Conservation (phyloP, 2,888 invertebrate genomes). For the Napeogenes inachia region DNA sequence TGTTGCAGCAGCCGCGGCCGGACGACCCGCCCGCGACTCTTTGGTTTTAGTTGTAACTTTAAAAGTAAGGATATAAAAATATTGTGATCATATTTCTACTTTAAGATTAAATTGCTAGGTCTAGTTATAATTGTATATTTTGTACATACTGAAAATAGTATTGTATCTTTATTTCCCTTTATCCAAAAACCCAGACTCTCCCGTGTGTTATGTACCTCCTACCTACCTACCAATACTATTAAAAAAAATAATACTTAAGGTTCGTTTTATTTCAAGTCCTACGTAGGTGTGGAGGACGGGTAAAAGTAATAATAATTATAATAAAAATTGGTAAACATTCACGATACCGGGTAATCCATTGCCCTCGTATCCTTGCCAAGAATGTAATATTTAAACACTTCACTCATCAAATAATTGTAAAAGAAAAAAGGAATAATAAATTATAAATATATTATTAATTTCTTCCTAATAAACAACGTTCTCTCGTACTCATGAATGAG, state of each 20-base stretch:
- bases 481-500: too few species aligned
- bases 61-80: conserved; percentile 72
- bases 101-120: conserved; percentile 70
- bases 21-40: conserved; percentile 40
- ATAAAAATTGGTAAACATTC: too few species aligned
- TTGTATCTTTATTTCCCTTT: conserved; percentile 77
- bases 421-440: too few species aligned
- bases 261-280: conserved; percentile 40
- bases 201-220: conserved; percentile 79
- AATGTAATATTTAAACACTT: too few species aligned
- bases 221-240: conserved; percentile 80
- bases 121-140: conserved; percentile 76
- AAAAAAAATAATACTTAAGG: conserved; percentile 75
- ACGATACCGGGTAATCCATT: too few species aligned
- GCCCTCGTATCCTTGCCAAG: too few species aligned
- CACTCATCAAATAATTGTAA: too few species aligned
- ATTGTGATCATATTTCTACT: conserved; percentile 78
- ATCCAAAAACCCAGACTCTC: conserved; percentile 76
- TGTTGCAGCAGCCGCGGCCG: conserved; percentile 56
- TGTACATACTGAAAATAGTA: conserved; percentile 79
- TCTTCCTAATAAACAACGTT: too few species aligned
- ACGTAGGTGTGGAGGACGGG: too few species aligned
- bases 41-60: conserved; percentile 52
- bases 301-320: too few species aligned
- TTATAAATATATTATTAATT: too few species aligned